Percentiles rank a stretch among this genome's conserved stretches.
These are phyloP conservation scores for Torymus aiolomorphi DNA, from an alignment of 2,888 invertebrate species.

Conservation along the genomic window DNA sequence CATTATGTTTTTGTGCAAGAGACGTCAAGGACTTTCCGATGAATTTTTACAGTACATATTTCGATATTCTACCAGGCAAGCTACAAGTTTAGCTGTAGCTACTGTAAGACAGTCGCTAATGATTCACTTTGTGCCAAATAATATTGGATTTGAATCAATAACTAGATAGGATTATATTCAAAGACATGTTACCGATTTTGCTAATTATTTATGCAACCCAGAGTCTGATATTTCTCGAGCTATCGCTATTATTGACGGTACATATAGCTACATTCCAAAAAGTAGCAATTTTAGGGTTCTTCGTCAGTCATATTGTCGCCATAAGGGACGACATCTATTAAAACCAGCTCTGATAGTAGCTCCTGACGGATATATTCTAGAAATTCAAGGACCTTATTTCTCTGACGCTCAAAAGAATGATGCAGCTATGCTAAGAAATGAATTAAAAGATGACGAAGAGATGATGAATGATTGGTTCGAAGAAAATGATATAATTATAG, in stretches of 20 bases:
- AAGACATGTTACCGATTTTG: constrained; percentile 45
- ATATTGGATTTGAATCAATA: constrained; percentile 55
- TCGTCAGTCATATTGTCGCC: constrained; percentile 27
- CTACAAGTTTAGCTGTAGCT: constrained; percentile 5
- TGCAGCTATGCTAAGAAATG: constrained; percentile 23
- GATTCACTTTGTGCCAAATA: constrained; percentile 49
- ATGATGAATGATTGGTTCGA: constrained; percentile 47
- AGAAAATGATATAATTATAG: constrained; percentile 50
- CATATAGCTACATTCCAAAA: constrained; percentile 2
- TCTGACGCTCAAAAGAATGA: too few species aligned
- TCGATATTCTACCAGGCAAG: not conserved
- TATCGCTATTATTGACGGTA: not conserved
- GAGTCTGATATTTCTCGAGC: not conserved
- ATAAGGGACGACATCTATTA: constrained; percentile 31
- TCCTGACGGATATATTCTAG: constrained; percentile 7
- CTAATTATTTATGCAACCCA: constrained; percentile 43
- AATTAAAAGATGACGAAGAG: constrained; percentile 36
- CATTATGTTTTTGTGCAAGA: too few species aligned
- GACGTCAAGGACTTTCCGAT: not conserved
- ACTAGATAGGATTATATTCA: constrained; percentile 48
- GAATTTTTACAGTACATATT: not conserved
- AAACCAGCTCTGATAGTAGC: constrained; percentile 33
- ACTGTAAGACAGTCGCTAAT: constrained; percentile 49
- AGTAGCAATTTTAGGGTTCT: not conserved
- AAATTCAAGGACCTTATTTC: constrained; percentile 40